Base-by-base conservation (phyloP, 2,888 invertebrate species). In the Sericinus montela region DNA sequence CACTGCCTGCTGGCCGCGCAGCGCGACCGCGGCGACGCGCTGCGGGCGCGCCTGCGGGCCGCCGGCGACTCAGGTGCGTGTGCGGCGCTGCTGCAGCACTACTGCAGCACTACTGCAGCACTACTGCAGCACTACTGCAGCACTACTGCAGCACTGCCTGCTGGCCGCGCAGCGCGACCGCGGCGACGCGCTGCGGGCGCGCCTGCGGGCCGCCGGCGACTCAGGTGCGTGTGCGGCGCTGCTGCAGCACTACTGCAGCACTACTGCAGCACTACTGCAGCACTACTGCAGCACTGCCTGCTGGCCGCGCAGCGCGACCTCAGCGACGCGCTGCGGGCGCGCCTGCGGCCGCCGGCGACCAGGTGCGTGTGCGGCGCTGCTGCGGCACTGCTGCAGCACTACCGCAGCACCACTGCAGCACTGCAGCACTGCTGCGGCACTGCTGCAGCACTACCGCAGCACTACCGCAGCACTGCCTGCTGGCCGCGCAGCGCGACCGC, bases 1-100 rank as follows among this genome's bases (percentile, higher is more conserved):
- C n/a, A n/a, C n/a, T n/a, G n/a, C n/a, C n/a, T n/a, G 51, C 57
- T 72, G 6, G 69, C 67, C 19, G 62, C 55, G 40, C 60, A 59
- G 15, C 36, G 72, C 5, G 80, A 80, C 10, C 48, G 53, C 38
- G 59, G 59, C 55, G 73, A 74, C 59, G 58, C 62, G 29, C 63
- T 69, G 25, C 47, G 28, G 61, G 37, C 41, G 40, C 25, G 41
- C 44, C 9, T 14, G 43, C 56, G 51, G 39, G 13, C 8, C 45
- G 51, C 32, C 3, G 23, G 23, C 6, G 6, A 23, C 23, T 4
- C 39, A 29, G 3, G 40, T 43, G 48, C 44, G 41, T 40, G 16
- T 36, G 30, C 28, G 34, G 16, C 30, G 10, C 30, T 10, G 32
- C 32, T n/a, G n/a, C n/a, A n/a, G n/a, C n/a, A n/a, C n/a, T n/a